A percentile compares a stretch with the other conserved stretches of the same genome.
Evolutionary conservation across 2,113 vertebrate species (phyloP).

Genomic region (Limnothrissa miodon): DNA sequence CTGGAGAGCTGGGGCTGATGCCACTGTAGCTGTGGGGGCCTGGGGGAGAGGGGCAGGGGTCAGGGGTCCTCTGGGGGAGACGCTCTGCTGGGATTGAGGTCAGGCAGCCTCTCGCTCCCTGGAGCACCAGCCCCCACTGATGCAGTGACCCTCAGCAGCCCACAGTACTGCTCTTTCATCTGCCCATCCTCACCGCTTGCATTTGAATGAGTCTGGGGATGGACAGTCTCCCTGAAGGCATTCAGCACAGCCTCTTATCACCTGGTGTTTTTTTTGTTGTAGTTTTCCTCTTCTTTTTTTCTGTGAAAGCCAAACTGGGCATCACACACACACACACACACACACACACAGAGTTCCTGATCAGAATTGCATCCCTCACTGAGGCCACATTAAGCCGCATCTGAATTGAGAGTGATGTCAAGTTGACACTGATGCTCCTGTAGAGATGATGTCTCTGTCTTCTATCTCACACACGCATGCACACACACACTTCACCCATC

Average conservation of each 20-base stretch:
- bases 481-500: background rate
- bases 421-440: background rate
- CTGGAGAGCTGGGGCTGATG: too few species aligned
- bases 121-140: background rate
- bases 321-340: background rate
- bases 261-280: background rate
- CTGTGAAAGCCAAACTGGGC: constrained; percentile 17
- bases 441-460: background rate
- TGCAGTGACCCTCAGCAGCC: background rate
- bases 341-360: background rate
- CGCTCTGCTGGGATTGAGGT: background rate
- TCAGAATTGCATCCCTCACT: background rate
- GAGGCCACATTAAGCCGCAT: background rate
- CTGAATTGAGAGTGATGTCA: background rate
- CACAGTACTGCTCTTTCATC: background rate
- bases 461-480: background rate
- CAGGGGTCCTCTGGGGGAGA: too few species aligned
- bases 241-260: background rate
- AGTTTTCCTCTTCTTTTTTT: background rate
- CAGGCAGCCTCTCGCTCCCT: background rate
- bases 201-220: background rate
- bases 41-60: background rate
- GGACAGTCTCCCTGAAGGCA: background rate
- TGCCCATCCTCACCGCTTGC: background rate
- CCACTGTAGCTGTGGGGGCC: too few species aligned